A percentile compares a stretch with the other conserved stretches of the same genome.
Evolutionary conservation across 1,140 invertebrate genomes (phyloP).

Genomic region (Akabosia matsudoensis): DNA sequence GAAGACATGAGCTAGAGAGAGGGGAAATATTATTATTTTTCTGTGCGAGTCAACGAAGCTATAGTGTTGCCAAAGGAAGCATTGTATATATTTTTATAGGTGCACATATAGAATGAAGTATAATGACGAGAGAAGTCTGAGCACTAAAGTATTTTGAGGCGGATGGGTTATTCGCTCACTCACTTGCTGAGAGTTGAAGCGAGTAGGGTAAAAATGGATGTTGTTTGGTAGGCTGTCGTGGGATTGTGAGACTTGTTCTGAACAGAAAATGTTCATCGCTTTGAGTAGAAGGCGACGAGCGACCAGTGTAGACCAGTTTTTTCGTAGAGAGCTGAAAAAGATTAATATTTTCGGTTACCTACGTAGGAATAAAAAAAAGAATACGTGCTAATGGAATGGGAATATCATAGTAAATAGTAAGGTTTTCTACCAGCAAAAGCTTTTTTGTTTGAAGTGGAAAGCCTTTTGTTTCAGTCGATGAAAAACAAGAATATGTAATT

Average conservation of each 20-base stretch:
- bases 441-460: background rate
- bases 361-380: background rate
- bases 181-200: background rate
- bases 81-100: no score
- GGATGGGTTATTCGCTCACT: background rate
- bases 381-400: background rate
- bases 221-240: background rate
- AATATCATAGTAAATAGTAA: background rate
- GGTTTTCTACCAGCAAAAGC: no score
- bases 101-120: no score
- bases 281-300: background rate
- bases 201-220: background rate
- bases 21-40: constrained; percentile 1
- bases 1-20: constrained; percentile 16
- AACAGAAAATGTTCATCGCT: background rate
- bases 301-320: background rate
- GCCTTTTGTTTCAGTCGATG: background rate
- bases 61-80: no score
- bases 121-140: no score
- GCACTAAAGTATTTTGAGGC: no score
- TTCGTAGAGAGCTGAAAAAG: background rate
- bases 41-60: background rate
- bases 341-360: background rate
- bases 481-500: background rate
- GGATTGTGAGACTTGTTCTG: constrained; percentile 9